Evolutionary conservation across 2,888 invertebrate genomes (phyloP), one percentile per base, ranked within the genome.

Genomic region (Oxyscelio sp.): DNA sequence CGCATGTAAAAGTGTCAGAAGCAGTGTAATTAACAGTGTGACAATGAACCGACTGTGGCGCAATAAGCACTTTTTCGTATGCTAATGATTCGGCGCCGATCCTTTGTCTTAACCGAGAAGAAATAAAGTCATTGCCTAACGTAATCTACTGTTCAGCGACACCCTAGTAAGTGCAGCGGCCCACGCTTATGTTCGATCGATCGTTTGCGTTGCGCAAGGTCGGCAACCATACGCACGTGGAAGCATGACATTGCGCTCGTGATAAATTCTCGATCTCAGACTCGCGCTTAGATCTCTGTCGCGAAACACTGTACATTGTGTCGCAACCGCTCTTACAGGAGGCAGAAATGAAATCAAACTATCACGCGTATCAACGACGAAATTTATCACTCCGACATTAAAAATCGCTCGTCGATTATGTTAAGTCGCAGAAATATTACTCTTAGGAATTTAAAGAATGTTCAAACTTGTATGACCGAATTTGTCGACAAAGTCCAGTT

Each of bases 171-270:
- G 45, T 52, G 22, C 59, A 22, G 61, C 66, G 38, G 59, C 73
- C 81, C 54, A 68, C 68, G 66, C 65, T 81, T 54, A 52, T 45
- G 70, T 70, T 58, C 75, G 70, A 75, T 82, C 75, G 81, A 68
- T 81, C 68, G 79, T 74, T 75, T 31, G 71, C 45, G 83, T 83
- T 78, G 83, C 83, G 83, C 78, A 83, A 83, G 83, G 83, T 83
- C 83, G 83, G 59, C 71, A 66, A 73, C 65, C 81, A 54, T 82
- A 82, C 82, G 82, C 82, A 82, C 82, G 82, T 77, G 77, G 82
- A 75, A 65, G 73, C 65, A 63, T 83, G 79, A 79, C 79, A 83
- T 78, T 83, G 83, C 83, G 73, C 83, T 61, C 63, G 79, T 68
- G 83, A 83, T 83, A 79, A 83, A 83, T 83, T 43, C 65, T 34